phyloP scores from a whole-genome alignment of 2,888 invertebrate genomes.

The Empis livida region DNA sequence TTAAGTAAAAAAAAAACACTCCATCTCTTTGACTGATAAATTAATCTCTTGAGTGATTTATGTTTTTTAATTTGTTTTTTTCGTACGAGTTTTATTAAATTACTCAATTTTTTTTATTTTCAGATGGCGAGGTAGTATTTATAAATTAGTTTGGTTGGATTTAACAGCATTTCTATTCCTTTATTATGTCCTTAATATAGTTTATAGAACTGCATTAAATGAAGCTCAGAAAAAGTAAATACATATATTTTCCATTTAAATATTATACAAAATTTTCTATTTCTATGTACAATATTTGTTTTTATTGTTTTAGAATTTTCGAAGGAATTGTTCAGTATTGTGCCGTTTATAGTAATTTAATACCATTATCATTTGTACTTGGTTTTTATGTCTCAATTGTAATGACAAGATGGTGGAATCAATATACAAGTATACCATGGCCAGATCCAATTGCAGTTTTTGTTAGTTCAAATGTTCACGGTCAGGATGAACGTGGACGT shows the following conservation, averaged over 20 bases:
- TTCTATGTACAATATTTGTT: too few relatives aligned
- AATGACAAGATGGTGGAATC: slow-evolving; percentile 87
- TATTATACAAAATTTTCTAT: too few relatives aligned
- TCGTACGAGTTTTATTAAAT: too few relatives aligned
- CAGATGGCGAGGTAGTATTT: slow-evolving; percentile 92
- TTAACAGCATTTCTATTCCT: slow-evolving; percentile 62
- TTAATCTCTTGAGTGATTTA: too few relatives aligned
- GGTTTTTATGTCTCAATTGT: slow-evolving; percentile 91
- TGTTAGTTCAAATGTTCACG: slow-evolving; percentile 70
- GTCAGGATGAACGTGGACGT: slow-evolving; percentile 71
- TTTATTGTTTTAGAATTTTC: slow-evolving; percentile 70
- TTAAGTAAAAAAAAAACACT: too few relatives aligned
- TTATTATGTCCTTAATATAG: slow-evolving; percentile 66
- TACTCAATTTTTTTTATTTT: slow-evolving; percentile 33
- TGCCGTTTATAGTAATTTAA: slow-evolving; percentile 71
- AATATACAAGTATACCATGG: slow-evolving; percentile 73
- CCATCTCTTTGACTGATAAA: too few relatives aligned
- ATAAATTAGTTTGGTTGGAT: slow-evolving; percentile 89
- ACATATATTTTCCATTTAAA: too few relatives aligned
- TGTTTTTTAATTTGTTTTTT: too few relatives aligned
- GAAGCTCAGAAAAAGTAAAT: slow-evolving; percentile 54
- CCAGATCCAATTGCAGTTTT: slow-evolving; percentile 80
- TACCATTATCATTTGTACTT: slow-evolving; percentile 84
- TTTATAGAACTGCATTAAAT: slow-evolving; percentile 60
- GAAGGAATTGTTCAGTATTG: slow-evolving; percentile 76